phyloP scores from a whole-genome alignment of 2,797 vertebrate genomes.

The Acanthis flammea region DNA sequence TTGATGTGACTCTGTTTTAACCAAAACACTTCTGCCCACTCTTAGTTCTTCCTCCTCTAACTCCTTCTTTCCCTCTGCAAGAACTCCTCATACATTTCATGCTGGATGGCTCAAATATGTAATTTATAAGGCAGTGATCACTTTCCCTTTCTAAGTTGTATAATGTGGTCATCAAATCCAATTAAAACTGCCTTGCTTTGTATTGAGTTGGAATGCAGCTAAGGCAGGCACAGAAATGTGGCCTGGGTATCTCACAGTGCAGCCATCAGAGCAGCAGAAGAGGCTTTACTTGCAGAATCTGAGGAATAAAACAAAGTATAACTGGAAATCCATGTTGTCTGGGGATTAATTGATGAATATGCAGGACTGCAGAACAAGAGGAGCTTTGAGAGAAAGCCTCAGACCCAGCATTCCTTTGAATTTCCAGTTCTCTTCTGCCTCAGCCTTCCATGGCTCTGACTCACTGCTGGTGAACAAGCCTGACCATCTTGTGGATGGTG shows the following conservation, averaged over 20 bases:
- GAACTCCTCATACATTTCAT: neutral
- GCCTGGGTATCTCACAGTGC: accelerated
- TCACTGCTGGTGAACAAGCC: neutral
- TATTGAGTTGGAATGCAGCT: neutral
- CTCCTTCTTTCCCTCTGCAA: neutral
- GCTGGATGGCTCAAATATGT: neutral
- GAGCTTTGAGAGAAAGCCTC: neutral
- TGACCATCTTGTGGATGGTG: neutral
- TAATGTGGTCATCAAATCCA: neutral
- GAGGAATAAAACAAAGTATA: neutral
- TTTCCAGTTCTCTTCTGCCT: neutral
- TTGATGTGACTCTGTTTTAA: conserved; percentile 18
- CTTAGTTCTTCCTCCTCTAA: neutral
- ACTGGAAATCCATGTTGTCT: neutral
- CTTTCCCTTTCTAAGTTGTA: neutral
- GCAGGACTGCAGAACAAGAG: neutral
- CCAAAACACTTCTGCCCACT: conserved; percentile 2
- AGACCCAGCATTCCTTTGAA: neutral
- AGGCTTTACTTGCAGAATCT: neutral
- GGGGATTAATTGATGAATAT: neutral
- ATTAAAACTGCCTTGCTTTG: neutral
- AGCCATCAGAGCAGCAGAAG: neutral
- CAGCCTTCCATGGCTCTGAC: neutral
- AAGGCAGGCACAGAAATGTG: neutral
- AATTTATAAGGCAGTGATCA: neutral